Evolutionary conservation across 2,113 vertebrate genomes (phyloP).

Genomic region (Melospiza melodia): DNA sequence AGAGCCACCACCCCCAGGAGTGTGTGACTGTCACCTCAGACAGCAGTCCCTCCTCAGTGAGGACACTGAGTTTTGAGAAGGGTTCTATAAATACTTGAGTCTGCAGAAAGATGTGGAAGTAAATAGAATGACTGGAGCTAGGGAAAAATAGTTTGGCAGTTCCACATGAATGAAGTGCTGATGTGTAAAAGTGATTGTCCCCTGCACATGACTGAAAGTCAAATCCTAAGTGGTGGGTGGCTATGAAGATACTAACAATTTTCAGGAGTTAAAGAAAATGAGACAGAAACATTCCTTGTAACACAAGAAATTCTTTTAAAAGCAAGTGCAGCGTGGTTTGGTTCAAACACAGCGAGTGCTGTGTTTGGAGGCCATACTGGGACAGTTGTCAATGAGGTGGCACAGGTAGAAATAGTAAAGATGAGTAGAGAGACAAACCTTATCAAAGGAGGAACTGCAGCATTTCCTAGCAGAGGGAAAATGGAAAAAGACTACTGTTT

Average conservation of each 20-base stretch:
- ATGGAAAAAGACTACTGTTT: neutral
- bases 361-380: neutral
- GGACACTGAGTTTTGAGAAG: neutral
- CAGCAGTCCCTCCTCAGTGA: neutral
- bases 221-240: neutral
- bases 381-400: neutral
- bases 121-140: neutral
- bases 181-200: neutral
- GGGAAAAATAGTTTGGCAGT: neutral
- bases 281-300: neutral
- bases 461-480: neutral
- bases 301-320: neutral
- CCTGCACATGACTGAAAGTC: neutral
- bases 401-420: neutral
- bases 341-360: neutral
- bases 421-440: neutral
- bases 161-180: neutral
- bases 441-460: neutral
- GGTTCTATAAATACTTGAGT: neutral
- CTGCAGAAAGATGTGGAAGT: neutral
- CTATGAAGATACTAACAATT: neutral
- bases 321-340: accelerated
- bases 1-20: neutral
- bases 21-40: neutral
- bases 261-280: neutral